Evolutionary conservation across 1,140 invertebrate species (phyloP).

Genomic region (Musca domestica): DNA sequence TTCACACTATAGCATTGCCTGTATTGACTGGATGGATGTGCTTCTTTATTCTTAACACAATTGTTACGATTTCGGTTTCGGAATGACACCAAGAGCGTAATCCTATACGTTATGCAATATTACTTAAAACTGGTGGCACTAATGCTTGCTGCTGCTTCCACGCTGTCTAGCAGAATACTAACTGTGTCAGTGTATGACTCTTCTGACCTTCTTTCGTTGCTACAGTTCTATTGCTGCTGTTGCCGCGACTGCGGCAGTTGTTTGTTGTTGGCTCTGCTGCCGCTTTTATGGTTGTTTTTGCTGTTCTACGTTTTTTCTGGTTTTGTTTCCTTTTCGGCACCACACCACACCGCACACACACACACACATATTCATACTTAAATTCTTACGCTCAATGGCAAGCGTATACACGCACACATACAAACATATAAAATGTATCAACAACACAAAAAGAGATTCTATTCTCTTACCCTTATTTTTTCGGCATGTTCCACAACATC

Average conservation of each 20-base stretch:
- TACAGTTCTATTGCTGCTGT: not conserved
- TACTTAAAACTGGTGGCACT: constrained; percentile 10
- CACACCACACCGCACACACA: too few species aligned
- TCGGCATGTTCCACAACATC: not conserved
- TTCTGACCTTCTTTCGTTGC: constrained; percentile 14
- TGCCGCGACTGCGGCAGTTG: too few species aligned
- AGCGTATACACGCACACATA: too few species aligned
- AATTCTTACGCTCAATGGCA: not conserved
- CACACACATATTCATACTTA: not conserved
- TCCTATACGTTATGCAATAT: constrained; percentile 14
- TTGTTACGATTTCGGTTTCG: too few species aligned
- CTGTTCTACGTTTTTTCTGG: not conserved
- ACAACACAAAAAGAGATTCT: constrained; percentile 4
- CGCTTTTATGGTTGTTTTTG: not conserved
- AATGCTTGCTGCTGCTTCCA: constrained; percentile 17
- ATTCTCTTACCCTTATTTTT: constrained; percentile 15
- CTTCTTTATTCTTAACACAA: too few species aligned
- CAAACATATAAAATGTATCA: not conserved
- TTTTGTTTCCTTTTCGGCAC: not conserved
- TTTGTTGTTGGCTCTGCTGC: not conserved
- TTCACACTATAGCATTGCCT: too few species aligned
- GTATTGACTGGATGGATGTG: too few species aligned
- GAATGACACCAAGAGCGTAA: not conserved
- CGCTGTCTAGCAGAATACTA: constrained; percentile 18
- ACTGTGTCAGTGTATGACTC: constrained; percentile 21